Base-by-base conservation (phyloP, 92 coral and sea anemone genomes). In the Zoanthus solanderi region DNA sequence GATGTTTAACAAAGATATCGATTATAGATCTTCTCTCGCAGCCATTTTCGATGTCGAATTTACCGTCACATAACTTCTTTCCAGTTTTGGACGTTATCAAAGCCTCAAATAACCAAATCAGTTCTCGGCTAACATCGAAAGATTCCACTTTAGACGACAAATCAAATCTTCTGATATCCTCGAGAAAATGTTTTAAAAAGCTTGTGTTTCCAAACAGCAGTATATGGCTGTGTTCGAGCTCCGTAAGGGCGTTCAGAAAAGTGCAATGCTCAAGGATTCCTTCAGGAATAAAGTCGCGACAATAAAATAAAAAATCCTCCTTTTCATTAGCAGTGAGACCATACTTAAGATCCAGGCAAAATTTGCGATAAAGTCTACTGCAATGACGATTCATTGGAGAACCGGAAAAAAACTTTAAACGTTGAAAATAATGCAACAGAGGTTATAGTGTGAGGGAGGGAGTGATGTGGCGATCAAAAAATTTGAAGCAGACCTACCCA, bases 101-200 rank as follows among this genome's bases (percentile, higher is more conserved):
- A 30, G 83, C 61, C 30, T 78, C 83, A 42, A 78, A 78, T 47
- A 78, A 58, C 83, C 83, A 57, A 57, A 78, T 58, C 29, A 78
- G 5, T 10, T 58, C 83, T 57, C 83, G 83, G 30, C 52, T 53
- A 5, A 30, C 52, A 0, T 78, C 83, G 34, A 78, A 78, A 66
- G 83, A 65, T 78, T 78, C 52, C 14, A 78, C 14, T 58, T 56
- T 56, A 9, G 53, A 56, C 48, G 30, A 11, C 52, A 78, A 58
- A 47, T 78, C 83, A 34, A 37, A 28, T 45, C 83, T 32, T 56
- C 57, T 71, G 34, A 78, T 78, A 45, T 37, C 83, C 71, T 78
- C 71, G 10, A 78, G 83, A 37, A 78, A 78, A 57, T 58, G 5
- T 44, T 18, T 56, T 50, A 78, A 66, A 57, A 78, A 78, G 23